Evolutionary conservation across 37 sponge, comb jelly and placozoan genomes (phyloP).

Genomic region (Corticium candelabrum): DNA sequence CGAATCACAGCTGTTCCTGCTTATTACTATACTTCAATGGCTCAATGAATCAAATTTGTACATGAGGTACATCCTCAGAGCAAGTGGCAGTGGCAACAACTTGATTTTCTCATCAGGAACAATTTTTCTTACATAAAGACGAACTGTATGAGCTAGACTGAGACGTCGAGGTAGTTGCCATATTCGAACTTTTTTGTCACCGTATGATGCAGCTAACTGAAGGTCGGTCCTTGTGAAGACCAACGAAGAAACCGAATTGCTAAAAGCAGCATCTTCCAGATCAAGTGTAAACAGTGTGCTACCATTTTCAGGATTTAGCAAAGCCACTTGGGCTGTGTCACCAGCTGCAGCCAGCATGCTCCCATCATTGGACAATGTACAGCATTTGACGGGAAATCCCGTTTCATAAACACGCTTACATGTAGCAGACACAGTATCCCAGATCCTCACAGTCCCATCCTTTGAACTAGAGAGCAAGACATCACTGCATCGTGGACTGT

Average conservation of each 20-base stretch:
- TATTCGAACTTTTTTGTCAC: neutral
- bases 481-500: neutral
- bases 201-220: neutral
- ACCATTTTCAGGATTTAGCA: neutral
- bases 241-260: neutral
- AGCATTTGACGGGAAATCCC: neutral
- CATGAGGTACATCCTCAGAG: no score
- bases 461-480: neutral
- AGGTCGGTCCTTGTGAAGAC: neutral
- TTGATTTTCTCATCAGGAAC: no score
- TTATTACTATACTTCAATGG: no score
- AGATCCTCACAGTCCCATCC: neutral
- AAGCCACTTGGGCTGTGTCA: neutral
- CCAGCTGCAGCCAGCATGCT: neutral
- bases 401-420: neutral
- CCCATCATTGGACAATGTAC: neutral
- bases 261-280: neutral
- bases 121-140: no score
- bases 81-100: no score
- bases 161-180: neutral
- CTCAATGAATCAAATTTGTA: no score
- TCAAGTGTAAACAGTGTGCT: neutral
- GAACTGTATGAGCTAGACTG: no score
- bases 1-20: no score
- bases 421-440: neutral